Base-by-base conservation (phyloP, 2,797 vertebrate genomes). In the Manis crassicaudata region DNA sequence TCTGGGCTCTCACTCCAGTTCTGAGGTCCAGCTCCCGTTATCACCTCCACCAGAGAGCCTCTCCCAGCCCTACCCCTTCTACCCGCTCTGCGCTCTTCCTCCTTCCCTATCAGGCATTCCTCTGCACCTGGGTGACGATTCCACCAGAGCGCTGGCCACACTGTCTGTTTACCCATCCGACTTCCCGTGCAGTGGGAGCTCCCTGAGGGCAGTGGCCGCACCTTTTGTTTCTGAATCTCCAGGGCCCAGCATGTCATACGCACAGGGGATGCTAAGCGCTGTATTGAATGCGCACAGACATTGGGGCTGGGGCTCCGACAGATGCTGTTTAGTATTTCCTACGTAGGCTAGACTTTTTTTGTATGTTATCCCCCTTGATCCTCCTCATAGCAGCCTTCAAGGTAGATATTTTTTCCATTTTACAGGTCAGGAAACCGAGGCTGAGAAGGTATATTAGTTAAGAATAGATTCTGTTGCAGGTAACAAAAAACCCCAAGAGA, bases 401-500 rank as follows among this genome's bases (percentile, higher is more conserved):
- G 37, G 50, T 52, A 50, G 13, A 79, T 37, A 29, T 43, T 73
- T 56, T 40, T 35, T 67, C 50, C 40, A 70, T 86, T 82, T 40
- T 20, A 29, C 16, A 91, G 52, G 23, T 27, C 43, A 68, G 37
- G 43, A 77, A 83, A 35, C 32, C 32, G 60, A 93, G 56, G 32
- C 46, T 58, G 63, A 68, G 80, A 75, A 17, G 14, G 16, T 76
- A 46, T 20, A 12, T 60, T 58, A 81, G 43, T 62, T 68, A 92
- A 72, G 32, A 83, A 50, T 70, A 20, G 17, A 37, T 83, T 77
- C 40, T 73, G 4, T 86, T 94, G 73, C 62, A 52, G 76, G 13
- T 29, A 91, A 77, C 63, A 70, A 88, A 88, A 88, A 58, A 60
- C 13, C 35, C 52, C 18, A 62, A 67, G 68, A 79, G 13, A 94